Evolutionary conservation across 2,797 vertebrate genomes (phyloP).

Genomic region (Scolopax rusticola): DNA sequence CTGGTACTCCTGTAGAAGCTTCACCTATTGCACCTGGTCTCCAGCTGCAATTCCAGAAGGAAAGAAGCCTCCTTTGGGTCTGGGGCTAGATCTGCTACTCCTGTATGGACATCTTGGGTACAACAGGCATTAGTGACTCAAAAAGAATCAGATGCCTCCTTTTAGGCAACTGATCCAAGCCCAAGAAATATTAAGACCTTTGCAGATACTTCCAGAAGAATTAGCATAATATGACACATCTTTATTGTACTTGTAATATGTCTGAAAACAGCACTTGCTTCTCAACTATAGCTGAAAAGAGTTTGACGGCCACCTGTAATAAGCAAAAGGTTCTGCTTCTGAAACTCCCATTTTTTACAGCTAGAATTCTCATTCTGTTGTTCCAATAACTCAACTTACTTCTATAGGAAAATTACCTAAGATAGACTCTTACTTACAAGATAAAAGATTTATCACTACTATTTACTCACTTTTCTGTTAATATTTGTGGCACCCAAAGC

Average conservation of each 20-base stretch:
- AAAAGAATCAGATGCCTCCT: not conserved
- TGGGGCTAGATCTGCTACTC: not conserved
- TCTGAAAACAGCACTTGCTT: not conserved
- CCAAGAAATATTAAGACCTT: not conserved
- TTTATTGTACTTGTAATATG: not conserved
- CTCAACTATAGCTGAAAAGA: not conserved
- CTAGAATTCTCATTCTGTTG: not conserved
- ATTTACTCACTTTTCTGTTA: not conserved
- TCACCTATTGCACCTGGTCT: not conserved
- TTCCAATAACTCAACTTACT: not conserved
- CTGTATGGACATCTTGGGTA: not conserved
- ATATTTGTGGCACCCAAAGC: not conserved
- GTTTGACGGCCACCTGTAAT: not conserved
- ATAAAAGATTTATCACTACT: not conserved
- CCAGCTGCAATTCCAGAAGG: not conserved
- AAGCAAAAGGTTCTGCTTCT: not conserved
- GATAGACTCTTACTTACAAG: not conserved
- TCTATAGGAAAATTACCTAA: not conserved
- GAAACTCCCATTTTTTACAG: not conserved
- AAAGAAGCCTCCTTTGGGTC: not conserved
- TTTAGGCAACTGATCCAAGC: not conserved
- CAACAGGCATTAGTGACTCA: not conserved
- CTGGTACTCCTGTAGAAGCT: not conserved
- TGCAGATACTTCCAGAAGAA: not conserved
- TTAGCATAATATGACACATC: not conserved